Base-by-base conservation (phyloP, 2,888 invertebrate species). In the Hydraecia micacea region DNA sequence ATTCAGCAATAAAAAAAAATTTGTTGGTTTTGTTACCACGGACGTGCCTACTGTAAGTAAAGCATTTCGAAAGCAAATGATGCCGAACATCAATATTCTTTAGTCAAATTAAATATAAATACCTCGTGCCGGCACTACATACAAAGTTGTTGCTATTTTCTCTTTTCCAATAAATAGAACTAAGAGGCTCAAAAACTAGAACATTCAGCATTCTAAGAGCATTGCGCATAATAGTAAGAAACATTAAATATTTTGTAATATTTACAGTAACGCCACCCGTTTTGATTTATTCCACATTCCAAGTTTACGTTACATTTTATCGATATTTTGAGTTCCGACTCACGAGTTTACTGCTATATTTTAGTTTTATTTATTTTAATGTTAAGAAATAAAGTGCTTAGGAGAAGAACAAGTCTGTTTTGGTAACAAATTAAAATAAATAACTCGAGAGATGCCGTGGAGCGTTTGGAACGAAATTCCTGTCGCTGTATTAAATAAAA, bases 221-320 rank as follows among this genome's bases (percentile, higher is more conserved):
- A 66, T 77, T 77, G 25, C 2, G 18, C 21, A 13, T 1, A 28
- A 55, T 39, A 42, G n/a, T n/a, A 46, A 13, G 32, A 52, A 79
- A 72, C 55, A 58, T 79, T n/a, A 58, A 68, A 79, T 62, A 69
- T 62, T 75, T 75, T 39, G 65, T 36, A 46, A 72, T 73, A 75
- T 83, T 83, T 73, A 79, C 72, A 39, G 13, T 63, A 83, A 73
- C 73, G 58, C 49, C 7, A 1, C 55, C 67, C 15, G 73, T 75
- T 25, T 63, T 75, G 83, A 83, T 83, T 83, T 83, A 79, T 79
- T 58, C 15, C 39, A 25, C 1, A 25, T 73, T 83, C 36, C 39
- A 36, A 60, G 71, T 79, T 74, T 83, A 83, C 70, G 28, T 60
- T 81, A 77, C 15, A 67, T 69, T 72, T 83, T 79, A 70, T 79